These are phyloP conservation scores for Cantharis rufa DNA, from an alignment of 2,888 invertebrate genomes.

Conservation along the genomic window DNA sequence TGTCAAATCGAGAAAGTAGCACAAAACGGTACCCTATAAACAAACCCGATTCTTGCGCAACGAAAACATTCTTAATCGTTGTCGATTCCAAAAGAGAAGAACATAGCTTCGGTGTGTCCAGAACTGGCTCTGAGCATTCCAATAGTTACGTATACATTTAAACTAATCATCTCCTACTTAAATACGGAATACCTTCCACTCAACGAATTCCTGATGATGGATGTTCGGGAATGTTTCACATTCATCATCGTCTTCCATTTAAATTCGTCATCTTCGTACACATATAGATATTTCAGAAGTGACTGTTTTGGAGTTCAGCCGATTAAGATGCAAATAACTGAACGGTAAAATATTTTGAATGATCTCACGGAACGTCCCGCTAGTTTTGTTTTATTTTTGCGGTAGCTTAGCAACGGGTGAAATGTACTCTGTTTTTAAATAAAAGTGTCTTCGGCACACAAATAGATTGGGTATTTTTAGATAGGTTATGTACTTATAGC, in stretches of 20 bases:
- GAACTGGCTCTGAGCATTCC: background rate
- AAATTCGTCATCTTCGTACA: background rate
- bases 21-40: background rate
- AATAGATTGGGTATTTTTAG: conserved; percentile 51
- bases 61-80: background rate
- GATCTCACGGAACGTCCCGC: background rate
- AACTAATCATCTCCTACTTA: background rate
- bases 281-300: background rate
- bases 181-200: background rate
- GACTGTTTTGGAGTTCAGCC: background rate
- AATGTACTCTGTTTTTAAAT: conserved; percentile 50
- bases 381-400: conserved; percentile 8
- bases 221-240: background rate
- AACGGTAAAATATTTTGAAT: background rate
- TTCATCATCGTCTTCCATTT: background rate
- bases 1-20: background rate
- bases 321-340: background rate
- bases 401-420: conserved; percentile 43
- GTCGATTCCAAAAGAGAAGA: background rate
- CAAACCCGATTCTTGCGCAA: background rate
- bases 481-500: conserved; percentile 22
- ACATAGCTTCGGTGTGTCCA: background rate
- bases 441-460: conserved; percentile 42
- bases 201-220: background rate
- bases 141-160: too few relatives aligned